Conservation (phyloP, 2,113 vertebrate genomes). For the Ceuthmochares aereus region DNA sequence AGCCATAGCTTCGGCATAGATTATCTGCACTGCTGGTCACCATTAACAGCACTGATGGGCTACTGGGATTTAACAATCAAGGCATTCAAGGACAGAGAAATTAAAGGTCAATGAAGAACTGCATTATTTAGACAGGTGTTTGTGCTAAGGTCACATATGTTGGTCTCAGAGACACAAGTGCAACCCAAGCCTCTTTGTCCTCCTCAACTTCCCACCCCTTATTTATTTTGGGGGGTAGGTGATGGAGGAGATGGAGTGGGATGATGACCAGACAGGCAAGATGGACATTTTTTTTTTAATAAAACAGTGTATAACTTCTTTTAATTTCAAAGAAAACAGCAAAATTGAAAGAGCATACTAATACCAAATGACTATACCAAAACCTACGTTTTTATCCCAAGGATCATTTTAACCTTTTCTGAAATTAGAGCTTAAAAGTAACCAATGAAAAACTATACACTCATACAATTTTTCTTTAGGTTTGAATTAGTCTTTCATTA, state of each 20-base stretch:
- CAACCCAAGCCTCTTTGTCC: not conserved
- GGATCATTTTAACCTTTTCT: not conserved
- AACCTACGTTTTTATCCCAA: not conserved
- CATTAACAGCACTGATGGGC: conserved; percentile 29
- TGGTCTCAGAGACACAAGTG: not conserved
- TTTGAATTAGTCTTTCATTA: conserved; percentile 32
- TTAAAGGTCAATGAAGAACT: conserved; percentile 14
- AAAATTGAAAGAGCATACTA: not conserved
- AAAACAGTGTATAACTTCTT: not conserved
- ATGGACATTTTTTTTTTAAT: not conserved
- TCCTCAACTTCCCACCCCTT: not conserved
- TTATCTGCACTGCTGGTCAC: conserved; percentile 4
- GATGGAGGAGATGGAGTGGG: too few species aligned
- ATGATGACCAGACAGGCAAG: not conserved
- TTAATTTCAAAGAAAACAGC: not conserved
- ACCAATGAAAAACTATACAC: not conserved
- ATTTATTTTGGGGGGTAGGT: not conserved
- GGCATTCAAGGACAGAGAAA: not conserved
- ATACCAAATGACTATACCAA: not conserved
- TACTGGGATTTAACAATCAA: conserved; percentile 19
- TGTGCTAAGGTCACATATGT: not conserved
- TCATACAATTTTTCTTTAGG: not conserved
- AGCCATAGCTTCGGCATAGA: not conserved
- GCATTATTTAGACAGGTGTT: not conserved
- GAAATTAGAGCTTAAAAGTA: not conserved